Conservation (phyloP, 2,888 invertebrate genomes). For the Sphecodes monilicornis region DNA sequence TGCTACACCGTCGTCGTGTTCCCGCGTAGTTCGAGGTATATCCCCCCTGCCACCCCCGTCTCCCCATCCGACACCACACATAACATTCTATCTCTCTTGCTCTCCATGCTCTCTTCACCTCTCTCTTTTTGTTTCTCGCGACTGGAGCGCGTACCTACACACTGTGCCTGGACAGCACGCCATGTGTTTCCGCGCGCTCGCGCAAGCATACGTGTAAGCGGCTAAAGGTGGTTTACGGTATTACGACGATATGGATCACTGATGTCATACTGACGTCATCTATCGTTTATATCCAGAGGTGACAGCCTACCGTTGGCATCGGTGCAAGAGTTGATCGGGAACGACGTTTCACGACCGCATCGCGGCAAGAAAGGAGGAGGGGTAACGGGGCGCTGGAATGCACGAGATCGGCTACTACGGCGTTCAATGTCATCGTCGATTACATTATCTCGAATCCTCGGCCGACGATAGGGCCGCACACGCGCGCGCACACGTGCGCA, state of each 20-base stretch:
- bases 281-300: slow-evolving; percentile 82
- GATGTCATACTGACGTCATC: slow-evolving; percentile 83
- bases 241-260: slow-evolving; percentile 82
- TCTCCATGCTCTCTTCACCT: background rate
- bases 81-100: background rate
- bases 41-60: background rate
- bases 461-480: slow-evolving; percentile 64
- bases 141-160: background rate
- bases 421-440: slow-evolving; percentile 75
- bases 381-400: slow-evolving; percentile 64
- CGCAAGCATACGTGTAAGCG: slow-evolving; percentile 40
- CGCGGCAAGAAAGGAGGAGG: slow-evolving; percentile 31
- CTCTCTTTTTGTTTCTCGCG: background rate
- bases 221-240: slow-evolving; percentile 65
- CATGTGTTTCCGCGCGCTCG: background rate
- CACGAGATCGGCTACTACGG: slow-evolving; percentile 73
- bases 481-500: slow-evolving; percentile 70
- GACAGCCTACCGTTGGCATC: slow-evolving; percentile 80
- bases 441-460: slow-evolving; percentile 70
- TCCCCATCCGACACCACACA: background rate
- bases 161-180: slow-evolving; percentile 34
- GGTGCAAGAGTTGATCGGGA: slow-evolving; percentile 75
- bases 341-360: slow-evolving; percentile 72
- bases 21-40: background rate
- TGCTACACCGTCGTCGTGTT: slow-evolving; percentile 58